Evolutionary conservation across 2,888 invertebrate genomes (phyloP).

Genomic region (Oscheius sp.): DNA sequence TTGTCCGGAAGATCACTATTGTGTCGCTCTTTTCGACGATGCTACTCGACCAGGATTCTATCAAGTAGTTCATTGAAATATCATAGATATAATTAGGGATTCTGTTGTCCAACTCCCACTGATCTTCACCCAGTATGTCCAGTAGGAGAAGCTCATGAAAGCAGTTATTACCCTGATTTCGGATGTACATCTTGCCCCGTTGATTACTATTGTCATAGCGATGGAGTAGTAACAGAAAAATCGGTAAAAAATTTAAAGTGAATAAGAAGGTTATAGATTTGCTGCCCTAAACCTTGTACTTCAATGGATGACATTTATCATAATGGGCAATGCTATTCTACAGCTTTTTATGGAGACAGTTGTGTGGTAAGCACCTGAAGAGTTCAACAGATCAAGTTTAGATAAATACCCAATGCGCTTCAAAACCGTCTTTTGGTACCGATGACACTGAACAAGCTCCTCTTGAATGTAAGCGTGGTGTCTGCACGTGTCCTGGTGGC

Average conservation of each 20-base stretch:
- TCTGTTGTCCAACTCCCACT: constrained; percentile 66
- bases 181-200: constrained; percentile 58
- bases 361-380: constrained; percentile 44
- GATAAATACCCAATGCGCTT: constrained; percentile 50
- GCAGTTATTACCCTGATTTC: constrained; percentile 57
- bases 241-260: constrained; percentile 38
- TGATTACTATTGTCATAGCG: constrained; percentile 65
- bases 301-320: constrained; percentile 66
- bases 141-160: constrained; percentile 62
- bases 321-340: constrained; percentile 64
- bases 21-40: constrained; percentile 65
- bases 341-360: constrained; percentile 63
- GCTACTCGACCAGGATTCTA: constrained; percentile 56
- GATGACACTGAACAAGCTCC: constrained; percentile 50
- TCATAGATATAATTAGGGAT: constrained; percentile 42
- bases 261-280: constrained; percentile 46
- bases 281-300: constrained; percentile 68
- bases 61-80: constrained; percentile 30
- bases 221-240: constrained; percentile 60
- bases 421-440: constrained; percentile 39
- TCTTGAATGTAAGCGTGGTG: constrained; percentile 53
- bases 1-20: constrained; percentile 63
- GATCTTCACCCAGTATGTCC: constrained; percentile 63
- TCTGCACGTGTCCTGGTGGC: constrained; percentile 63
- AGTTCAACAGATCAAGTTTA: constrained; percentile 10